phyloP scores from a whole-genome alignment of 2,888 invertebrate species.

The Ophonus ardosiacus region DNA sequence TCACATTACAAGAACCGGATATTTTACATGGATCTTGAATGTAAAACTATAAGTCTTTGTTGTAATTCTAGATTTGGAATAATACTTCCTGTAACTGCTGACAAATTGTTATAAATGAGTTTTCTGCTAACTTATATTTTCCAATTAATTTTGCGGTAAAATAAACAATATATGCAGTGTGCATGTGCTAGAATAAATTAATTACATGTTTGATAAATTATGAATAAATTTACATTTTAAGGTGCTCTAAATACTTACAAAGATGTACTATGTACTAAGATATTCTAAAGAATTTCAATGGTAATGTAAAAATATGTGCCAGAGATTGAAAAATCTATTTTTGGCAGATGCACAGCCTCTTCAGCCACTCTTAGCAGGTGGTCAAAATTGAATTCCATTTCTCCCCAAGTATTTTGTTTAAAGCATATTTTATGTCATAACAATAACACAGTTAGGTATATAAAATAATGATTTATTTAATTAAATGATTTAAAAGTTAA shows the following conservation, averaged over 20 bases:
- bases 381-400: conserved; percentile 25
- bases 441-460: not conserved
- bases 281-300: conserved; percentile 16
- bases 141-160: not conserved
- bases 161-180: not conserved
- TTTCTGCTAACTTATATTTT: not conserved
- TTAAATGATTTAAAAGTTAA: conserved; percentile 10
- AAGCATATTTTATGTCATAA: not conserved
- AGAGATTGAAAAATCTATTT: conserved; percentile 44
- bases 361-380: conserved; percentile 33
- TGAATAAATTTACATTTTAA: conserved; percentile 7
- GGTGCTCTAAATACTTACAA: not conserved
- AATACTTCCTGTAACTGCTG: conserved; percentile 13
- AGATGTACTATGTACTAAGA: not conserved
- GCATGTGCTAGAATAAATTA: conserved; percentile 5
- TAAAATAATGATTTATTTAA: conserved; percentile 5
- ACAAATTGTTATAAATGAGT: not conserved
- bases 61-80: conserved; percentile 15
- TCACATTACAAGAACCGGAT: conserved; percentile 37
- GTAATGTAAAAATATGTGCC: conserved; percentile 36
- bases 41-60: conserved; percentile 12
- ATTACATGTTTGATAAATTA: not conserved
- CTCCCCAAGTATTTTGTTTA: not conserved
- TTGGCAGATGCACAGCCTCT: conserved; percentile 14
- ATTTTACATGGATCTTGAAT: conserved; percentile 35